Base-by-base conservation (phyloP, 2,888 invertebrate species). In the Leucophenga montana region DNA sequence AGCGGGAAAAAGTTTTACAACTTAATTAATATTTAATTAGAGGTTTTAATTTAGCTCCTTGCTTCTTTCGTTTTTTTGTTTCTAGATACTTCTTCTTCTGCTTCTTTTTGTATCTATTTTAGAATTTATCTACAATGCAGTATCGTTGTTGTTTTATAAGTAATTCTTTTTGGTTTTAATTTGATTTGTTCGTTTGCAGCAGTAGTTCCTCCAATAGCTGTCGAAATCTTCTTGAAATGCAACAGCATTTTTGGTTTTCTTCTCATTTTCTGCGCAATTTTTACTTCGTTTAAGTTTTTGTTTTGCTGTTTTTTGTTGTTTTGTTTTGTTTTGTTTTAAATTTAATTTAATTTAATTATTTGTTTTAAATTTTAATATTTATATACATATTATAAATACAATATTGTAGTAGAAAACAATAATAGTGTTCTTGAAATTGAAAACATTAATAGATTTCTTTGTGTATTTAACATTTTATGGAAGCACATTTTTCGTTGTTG, bases 181-280 rank as follows among this genome's bases (percentile, higher is more conserved):
- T 59, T 57, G 57, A 66, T 66, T 73, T 39, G 39, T 57, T 71
- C 62, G 44, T 31, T 20, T 8, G 18, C 48, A 66, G 56, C 39
- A 44, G 64, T 8, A 65, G 68, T 66, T 78, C 61, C 14, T 69
- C 54, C 69, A 73, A 59, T 50, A 73, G 31, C 68, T 73, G 71
- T 68, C 68, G 70, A 56, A 75, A 50, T 50, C 67, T 67, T 62
- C 8, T 64, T 64, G 67, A 14, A 27, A 50, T 68, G 66, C 64
- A 65, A 71, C 76, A 76, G 74, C 79, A 80, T 80, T 79, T 77
- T 83, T 75, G 76, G 61, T 39, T 44, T 44, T 66, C 33, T 66
- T 46, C 18, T 14, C 16, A 18, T 53, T 44, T 20, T 56, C 22
- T 56, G 53, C 16, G 5, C n/a, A 13, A 9, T 50, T 53, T 18